A percentile compares a stretch with the other conserved stretches of the same genome.
Evolutionary conservation across 2,113 vertebrate genomes (phyloP).

Genomic region (Etheostoma cragini): DNA sequence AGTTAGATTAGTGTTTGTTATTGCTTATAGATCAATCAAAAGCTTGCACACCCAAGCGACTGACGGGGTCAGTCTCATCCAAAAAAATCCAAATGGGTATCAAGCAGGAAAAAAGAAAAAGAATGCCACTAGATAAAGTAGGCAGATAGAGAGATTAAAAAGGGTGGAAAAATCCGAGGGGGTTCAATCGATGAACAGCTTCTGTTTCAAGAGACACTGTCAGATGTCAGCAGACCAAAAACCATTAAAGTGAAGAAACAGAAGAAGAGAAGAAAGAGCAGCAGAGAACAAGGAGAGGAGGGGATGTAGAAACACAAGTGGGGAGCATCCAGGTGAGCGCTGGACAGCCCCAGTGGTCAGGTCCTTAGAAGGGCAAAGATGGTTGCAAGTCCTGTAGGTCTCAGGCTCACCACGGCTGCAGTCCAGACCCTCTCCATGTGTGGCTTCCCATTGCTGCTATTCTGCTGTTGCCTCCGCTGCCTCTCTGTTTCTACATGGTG

Average conservation of each 20-base stretch:
- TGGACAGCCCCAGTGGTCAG: constrained; percentile 79
- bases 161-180: constrained; percentile 28
- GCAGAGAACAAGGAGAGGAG: constrained; percentile 57
- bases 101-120: constrained; percentile 40
- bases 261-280: constrained; percentile 61
- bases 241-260: constrained; percentile 65
- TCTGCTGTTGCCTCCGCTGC: constrained; percentile 80
- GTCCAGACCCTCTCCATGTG: constrained; percentile 93
- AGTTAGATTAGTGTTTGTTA: constrained; percentile 73
- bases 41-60: constrained; percentile 50
- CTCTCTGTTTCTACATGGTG: constrained; percentile 93
- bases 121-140: constrained; percentile 39
- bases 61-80: constrained; percentile 62
- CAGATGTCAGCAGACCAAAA: constrained; percentile 57
- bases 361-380: constrained; percentile 76
- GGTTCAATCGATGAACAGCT: constrained; percentile 49
- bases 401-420: constrained; percentile 92
- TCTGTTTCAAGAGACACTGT: constrained; percentile 55
- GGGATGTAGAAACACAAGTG: constrained; percentile 55
- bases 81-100: constrained; percentile 67
- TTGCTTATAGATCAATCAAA: constrained; percentile 78
- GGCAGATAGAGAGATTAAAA: constrained; percentile 52
- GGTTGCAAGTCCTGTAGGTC: constrained; percentile 65
- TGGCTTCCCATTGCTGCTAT: constrained; percentile 89
- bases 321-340: constrained; percentile 79